phyloP scores from a whole-genome alignment of 2,113 vertebrate genomes.

The Atherinomorus stipes region DNA sequence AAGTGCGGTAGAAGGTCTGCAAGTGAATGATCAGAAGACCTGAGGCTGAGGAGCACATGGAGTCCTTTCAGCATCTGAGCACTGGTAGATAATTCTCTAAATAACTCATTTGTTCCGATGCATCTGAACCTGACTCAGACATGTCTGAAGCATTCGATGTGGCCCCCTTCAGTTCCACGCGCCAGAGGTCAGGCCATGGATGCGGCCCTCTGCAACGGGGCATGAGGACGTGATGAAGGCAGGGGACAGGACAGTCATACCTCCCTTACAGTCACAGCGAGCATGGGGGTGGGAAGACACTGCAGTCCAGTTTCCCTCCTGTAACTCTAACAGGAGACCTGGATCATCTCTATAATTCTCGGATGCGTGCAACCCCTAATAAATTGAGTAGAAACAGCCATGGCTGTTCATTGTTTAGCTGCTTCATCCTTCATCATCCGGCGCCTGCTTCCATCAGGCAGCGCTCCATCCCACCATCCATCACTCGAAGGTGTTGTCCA shows the following conservation, averaged over 20 bases:
- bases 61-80: slow-evolving; percentile 1
- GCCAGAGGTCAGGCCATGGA: slow-evolving; percentile 61
- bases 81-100: slow-evolving; percentile 13
- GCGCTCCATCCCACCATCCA: slow-evolving; percentile 63
- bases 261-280: slow-evolving; percentile 12
- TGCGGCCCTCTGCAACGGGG: slow-evolving; percentile 38
- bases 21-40: slow-evolving; percentile 22
- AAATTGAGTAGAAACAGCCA: slow-evolving; percentile 52
- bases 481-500: slow-evolving; percentile 67
- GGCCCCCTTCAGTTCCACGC: slow-evolving; percentile 31
- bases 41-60: slow-evolving; percentile 5
- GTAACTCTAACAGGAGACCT: slow-evolving; percentile 16
- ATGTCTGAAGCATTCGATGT: slow-evolving; percentile 7
- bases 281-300: slow-evolving; percentile 4
- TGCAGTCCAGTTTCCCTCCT: slow-evolving; percentile 4
- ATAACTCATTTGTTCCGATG: slow-evolving; percentile 11
- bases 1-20: too few relatives aligned
- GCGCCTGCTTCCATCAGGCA: slow-evolving; percentile 48
- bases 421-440: slow-evolving; percentile 56
- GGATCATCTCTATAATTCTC: slow-evolving; percentile 29
- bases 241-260: slow-evolving; percentile 48
- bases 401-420: slow-evolving; percentile 39
- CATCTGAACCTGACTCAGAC: neutral
- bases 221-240: slow-evolving; percentile 42
- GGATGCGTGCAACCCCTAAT: slow-evolving; percentile 36